phyloP scores from a whole-genome alignment of 2,113 vertebrate genomes.

The Colistium nudipinnis region DNA sequence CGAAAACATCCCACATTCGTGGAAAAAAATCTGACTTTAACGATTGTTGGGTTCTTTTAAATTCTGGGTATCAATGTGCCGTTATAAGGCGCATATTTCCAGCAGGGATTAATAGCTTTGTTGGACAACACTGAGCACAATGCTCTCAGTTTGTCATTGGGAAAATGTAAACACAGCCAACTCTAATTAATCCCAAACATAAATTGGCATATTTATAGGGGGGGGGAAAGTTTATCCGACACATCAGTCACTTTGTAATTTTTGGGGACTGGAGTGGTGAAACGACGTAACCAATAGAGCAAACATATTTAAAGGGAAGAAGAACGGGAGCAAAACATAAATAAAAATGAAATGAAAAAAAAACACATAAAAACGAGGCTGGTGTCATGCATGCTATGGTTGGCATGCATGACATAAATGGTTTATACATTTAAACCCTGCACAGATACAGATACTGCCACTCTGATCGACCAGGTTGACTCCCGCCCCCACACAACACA shows the following conservation, averaged over 20 bases:
- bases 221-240: conserved; percentile 10
- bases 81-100: conserved; percentile 39
- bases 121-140: conserved; percentile 58
- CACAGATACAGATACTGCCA: too few relatives aligned
- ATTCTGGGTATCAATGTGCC: conserved; percentile 5
- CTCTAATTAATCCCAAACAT: conserved; percentile 63
- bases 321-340: not conserved
- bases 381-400: too few relatives aligned
- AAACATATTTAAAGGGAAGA: not conserved
- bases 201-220: conserved; percentile 44
- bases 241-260: not conserved
- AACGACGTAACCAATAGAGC: too few relatives aligned
- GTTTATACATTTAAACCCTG: too few relatives aligned
- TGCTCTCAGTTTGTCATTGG: conserved; percentile 56
- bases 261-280: not conserved
- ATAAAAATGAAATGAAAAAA: not conserved
- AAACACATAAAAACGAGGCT: not conserved
- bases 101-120: conserved; percentile 67
- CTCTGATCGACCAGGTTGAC: too few relatives aligned
- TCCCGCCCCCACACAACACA: too few relatives aligned
- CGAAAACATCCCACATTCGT: not conserved
- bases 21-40: not conserved
- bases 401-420: too few relatives aligned
- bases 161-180: conserved; percentile 62
- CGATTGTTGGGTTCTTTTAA: not conserved